Evolutionary conservation across 2,113 vertebrate genomes (phyloP).

Genomic region (Brevimyrus niger): DNA sequence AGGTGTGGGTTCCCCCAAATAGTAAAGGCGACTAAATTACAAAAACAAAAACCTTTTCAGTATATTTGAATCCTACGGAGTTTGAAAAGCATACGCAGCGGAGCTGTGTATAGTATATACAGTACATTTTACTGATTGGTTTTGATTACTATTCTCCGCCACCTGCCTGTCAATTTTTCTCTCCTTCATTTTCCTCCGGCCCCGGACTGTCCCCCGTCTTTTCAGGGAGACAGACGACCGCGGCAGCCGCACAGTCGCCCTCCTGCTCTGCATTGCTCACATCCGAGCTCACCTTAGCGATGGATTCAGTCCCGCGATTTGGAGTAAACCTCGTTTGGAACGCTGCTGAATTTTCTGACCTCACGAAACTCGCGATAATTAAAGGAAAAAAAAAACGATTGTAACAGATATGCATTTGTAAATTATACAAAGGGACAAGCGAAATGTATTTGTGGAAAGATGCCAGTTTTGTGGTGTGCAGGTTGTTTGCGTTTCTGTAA

Average conservation of each 20-base stretch:
- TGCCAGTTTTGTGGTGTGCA: conserved; percentile 26
- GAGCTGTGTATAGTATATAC: not conserved
- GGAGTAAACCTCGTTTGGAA: conserved; percentile 19
- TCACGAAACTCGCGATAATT: conserved; percentile 36
- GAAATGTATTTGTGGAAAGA: conserved; percentile 28
- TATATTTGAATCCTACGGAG: not conserved
- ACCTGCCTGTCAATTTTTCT: not conserved
- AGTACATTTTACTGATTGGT: not conserved
- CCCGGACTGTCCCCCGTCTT: not conserved
- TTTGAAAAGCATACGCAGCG: not conserved
- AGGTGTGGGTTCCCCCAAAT: not conserved
- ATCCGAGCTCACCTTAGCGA: conserved; percentile 10
- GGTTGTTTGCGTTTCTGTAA: conserved; percentile 29
- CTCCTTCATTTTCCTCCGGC: not conserved
- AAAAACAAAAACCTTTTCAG: not conserved
- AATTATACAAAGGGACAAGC: conserved; percentile 27
- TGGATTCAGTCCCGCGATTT: conserved; percentile 25
- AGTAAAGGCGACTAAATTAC: not conserved
- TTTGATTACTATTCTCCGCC: not conserved
- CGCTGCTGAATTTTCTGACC: conserved; percentile 36
- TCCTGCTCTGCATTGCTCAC: conserved; percentile 2
- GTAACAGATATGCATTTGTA: conserved; percentile 39
- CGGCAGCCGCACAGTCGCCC: not conserved
- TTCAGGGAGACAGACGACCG: not conserved
- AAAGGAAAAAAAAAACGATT: conserved; percentile 19